Conservation (phyloP, 2,888 invertebrate genomes). For the Frankliniella intonsa region DNA sequence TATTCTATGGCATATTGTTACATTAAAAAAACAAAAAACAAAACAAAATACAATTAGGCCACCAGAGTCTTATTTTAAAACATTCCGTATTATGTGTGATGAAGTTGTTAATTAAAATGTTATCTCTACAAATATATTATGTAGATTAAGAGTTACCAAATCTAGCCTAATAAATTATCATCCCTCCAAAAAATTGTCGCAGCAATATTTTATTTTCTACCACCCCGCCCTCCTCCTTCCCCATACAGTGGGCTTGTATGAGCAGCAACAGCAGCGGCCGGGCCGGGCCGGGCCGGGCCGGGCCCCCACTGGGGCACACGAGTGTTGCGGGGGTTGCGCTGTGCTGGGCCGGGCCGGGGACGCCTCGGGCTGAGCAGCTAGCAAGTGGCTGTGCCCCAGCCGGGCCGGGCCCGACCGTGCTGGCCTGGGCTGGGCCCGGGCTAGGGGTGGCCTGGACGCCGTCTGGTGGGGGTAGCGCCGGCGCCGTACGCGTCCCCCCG, state of each 20-base stretch:
- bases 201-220: not conserved
- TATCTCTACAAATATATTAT: not conserved
- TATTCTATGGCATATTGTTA: too few relatives aligned
- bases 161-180: slow-evolving; percentile 13
- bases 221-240: too few relatives aligned
- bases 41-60: too few relatives aligned
- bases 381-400: not conserved
- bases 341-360: not conserved
- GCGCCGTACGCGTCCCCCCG: not conserved
- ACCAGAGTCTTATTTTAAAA: not conserved
- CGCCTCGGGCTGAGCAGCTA: not conserved
- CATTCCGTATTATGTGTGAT: not conserved
- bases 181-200: not conserved
- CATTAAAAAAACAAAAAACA: too few relatives aligned
- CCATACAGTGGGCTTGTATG: too few relatives aligned
- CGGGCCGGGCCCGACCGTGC: too few relatives aligned
- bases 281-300: too few relatives aligned
- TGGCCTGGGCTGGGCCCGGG: too few relatives aligned
- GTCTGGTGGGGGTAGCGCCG: not conserved
- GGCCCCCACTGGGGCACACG: not conserved
- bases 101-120: not conserved
- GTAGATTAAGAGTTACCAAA: slow-evolving; percentile 13
- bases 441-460: too few relatives aligned
- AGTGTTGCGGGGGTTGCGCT: not conserved
- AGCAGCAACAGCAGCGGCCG: too few relatives aligned